Evolutionary conservation across 2,888 invertebrate genomes (phyloP), one percentile per base, ranked within the genome.

Genomic region (Cyrtodaria siliqua): DNA sequence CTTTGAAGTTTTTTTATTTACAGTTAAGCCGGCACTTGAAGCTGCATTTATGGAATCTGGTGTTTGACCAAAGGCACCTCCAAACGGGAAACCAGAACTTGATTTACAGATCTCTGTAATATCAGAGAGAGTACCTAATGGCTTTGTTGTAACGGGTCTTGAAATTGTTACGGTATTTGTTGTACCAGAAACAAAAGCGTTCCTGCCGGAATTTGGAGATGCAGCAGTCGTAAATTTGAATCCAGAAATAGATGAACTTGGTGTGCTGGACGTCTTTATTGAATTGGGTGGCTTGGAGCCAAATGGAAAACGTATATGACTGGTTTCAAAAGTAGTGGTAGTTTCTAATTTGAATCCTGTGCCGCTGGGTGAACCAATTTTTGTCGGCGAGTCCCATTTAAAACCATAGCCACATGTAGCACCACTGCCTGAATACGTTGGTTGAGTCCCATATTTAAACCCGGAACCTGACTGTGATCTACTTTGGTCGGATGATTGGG

Each of bases 261-360:
- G n/a, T n/a, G n/a, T n/a, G n/a, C n/a, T n/a, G n/a, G n/a, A n/a
- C n/a, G n/a, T n/a, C n/a, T n/a, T n/a, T n/a, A n/a, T n/a, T n/a
- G n/a, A n/a, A n/a, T 26, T 16, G 18, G 20, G 16, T 38, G 57
- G 47, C 9, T 59, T 44, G 42, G 38, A 6, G 49, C 73, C 73
- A 70, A 79, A 79, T 18, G 47, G n/a, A 50, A 74, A 63, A 23
- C 60, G 40, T 12, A 69, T 9, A 29, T 20, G 26, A 42, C 60
- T 23, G 8, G 64, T 27, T 16, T 23, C 40, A 12, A 40, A 12
- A n/a, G n/a, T n/a, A n/a, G n/a, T 27, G 42, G 56, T 18, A 24
- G 57, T 47, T 49, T 70, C 70, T 61, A 75, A 75, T n/a, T 26
- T 42, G 49, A 75, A 75, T 20, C 70, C 75, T 38, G 50, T 57